These are phyloP conservation scores for Pelecanus crispus DNA, from an alignment of 2,113 vertebrate species.

Conservation along the genomic window DNA sequence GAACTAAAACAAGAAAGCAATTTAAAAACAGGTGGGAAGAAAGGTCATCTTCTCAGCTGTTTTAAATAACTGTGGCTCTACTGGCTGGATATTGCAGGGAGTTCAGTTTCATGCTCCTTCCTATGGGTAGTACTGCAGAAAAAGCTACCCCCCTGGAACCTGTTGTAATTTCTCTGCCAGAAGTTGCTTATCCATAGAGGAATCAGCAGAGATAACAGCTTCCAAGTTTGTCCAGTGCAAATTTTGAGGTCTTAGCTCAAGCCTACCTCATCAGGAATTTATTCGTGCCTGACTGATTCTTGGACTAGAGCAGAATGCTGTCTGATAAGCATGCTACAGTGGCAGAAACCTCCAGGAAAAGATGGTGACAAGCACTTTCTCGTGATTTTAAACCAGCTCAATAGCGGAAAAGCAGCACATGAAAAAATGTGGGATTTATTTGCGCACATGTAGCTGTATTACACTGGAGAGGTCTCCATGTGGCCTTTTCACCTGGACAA, in stretches of 20 bases:
- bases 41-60: background rate
- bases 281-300: background rate
- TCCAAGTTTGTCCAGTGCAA: background rate
- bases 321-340: background rate
- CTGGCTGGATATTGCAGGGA: background rate
- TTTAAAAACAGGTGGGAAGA: background rate
- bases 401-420: background rate
- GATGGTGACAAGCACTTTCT: background rate
- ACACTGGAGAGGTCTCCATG: background rate
- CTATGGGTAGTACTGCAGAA: background rate
- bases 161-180: background rate
- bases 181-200: background rate
- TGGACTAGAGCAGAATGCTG: accelerated
- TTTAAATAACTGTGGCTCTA: background rate
- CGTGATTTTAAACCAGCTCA: background rate
- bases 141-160: background rate
- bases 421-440: background rate
- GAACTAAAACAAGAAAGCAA: background rate
- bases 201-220: background rate
- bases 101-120: background rate
- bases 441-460: background rate
- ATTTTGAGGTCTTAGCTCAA: background rate
- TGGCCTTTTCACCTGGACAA: background rate
- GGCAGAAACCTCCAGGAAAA: background rate
- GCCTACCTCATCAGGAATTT: background rate